Conservation (phyloP, 2,888 invertebrate genomes). For the Drosophila yooni region DNA sequence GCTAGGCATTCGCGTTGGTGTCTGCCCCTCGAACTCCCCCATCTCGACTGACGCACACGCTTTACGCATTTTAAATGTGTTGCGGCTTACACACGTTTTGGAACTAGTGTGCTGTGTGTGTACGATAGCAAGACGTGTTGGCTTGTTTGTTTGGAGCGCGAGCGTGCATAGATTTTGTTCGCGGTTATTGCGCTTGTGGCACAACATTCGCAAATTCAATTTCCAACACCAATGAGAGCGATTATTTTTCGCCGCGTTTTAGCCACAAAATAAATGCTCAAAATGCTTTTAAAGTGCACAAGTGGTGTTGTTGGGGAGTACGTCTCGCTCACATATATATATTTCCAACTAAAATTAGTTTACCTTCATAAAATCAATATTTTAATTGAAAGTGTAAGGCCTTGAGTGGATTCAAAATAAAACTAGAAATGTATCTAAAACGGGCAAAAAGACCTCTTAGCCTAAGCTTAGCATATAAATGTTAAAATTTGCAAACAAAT, state of each 20-base stretch:
- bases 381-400: not conserved
- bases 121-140: not conserved
- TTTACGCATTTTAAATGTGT: constrained; percentile 70
- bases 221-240: constrained; percentile 58
- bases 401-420: not conserved
- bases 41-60: constrained; percentile 31
- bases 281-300: constrained; percentile 37
- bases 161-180: constrained; percentile 60
- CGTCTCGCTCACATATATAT: not conserved
- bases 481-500: not conserved
- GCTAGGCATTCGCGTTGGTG: constrained; percentile 21
- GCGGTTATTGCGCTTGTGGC: constrained; percentile 74
- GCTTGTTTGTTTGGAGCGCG: constrained; percentile 13
- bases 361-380: not conserved
- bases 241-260: constrained; percentile 50
- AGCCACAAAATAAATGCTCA: constrained; percentile 65
- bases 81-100: constrained; percentile 54
- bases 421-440: not conserved
- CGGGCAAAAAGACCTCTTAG: not conserved
- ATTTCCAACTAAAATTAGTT: constrained; percentile 1
- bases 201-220: constrained; percentile 67
- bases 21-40: not conserved
- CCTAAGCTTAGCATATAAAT: not conserved
- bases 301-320: not conserved
- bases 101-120: constrained; percentile 16